Conservation (phyloP, 2,797 vertebrate species). For the Hydrophis major region DNA sequence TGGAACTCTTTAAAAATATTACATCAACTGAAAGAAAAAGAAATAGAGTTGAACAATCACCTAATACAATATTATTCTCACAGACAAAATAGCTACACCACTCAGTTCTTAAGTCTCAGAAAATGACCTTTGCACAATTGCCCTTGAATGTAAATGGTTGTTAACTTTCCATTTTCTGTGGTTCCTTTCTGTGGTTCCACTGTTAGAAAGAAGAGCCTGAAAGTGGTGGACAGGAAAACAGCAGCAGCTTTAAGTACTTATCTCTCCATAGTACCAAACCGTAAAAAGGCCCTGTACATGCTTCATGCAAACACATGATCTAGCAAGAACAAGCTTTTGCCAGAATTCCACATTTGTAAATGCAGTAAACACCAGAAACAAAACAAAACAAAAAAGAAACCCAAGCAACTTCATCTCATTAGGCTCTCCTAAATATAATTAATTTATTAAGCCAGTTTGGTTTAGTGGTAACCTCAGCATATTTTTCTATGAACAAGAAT, state of each 20-base stretch:
- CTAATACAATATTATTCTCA: not conserved
- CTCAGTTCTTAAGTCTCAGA: not conserved
- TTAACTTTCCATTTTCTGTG: slow-evolving; percentile 11
- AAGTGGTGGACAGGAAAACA: slow-evolving; percentile 40
- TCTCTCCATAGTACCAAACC: slow-evolving; percentile 44
- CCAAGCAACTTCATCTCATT: slow-evolving; percentile 4
- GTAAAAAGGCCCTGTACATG: slow-evolving; percentile 48
- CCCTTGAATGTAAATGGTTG: not conserved
- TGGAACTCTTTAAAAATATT: not conserved
- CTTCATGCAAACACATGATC: slow-evolving; percentile 48
- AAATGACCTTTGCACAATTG: not conserved
- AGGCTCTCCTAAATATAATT: slow-evolving; percentile 16
- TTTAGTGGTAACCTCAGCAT: not conserved
- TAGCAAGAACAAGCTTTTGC: slow-evolving; percentile 17
- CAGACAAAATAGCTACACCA: not conserved
- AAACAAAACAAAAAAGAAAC: slow-evolving; percentile 27
- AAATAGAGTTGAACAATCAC: not conserved
- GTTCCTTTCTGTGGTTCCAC: not conserved
- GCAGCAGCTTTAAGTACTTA: slow-evolving; percentile 64
- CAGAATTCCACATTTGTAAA: slow-evolving; percentile 57
- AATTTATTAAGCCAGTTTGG: not conserved
- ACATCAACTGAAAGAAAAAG: not conserved
- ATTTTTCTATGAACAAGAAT: not conserved
- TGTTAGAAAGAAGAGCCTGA: slow-evolving; percentile 35
- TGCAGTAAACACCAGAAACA: slow-evolving; percentile 20